Base-by-base conservation (phyloP, 2,797 vertebrate genomes). In the Macroramphosus scolopax region DNA sequence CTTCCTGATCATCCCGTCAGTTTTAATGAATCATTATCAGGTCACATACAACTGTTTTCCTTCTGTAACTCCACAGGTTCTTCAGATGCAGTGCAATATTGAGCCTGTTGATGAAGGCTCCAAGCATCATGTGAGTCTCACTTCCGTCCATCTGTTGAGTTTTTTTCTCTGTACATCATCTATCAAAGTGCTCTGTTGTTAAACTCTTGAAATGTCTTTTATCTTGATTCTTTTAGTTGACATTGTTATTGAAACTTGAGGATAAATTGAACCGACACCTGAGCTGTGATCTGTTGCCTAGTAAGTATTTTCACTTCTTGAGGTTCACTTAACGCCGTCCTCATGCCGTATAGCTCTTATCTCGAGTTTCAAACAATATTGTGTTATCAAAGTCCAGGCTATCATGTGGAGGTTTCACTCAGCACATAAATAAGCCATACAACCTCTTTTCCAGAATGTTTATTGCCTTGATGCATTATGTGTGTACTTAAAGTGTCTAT, bases 71-170 rank as follows among this genome's bases (percentile, higher is more conserved):
- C n/a, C 12, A 0, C 81, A 99, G 96, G 96, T 97, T 51, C 92
- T 98, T 52, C 91, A 97, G 84, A 98, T 98, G 95, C 96, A 98
- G 78, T 99, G 96, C 76, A 99, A 96, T 81, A 98, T 99, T 0
- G 96, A 99, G 80, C 93, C 95, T 0, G 94, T 97, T 11, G 96
- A 99, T 12, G 96, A 99, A 63, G 96, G 96, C 0, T 86, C 92
- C 25, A 98, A 94, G 71, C 95, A 97, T 72, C 96, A 99, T 0
- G 96, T 98, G 83, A 37, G 95, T 80, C 45, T 40, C 28, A 13
- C 30, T 37, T n/a, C n/a, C n/a, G n/a, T n/a, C n/a, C n/a, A n/a
- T n/a, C n/a, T n/a, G n/a, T n/a, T n/a, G 16, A 15, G 16, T 1
- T 9, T 8, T 13, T 40, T 22, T 35, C 17, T 17, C 6, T 36